Evolutionary conservation across 2,888 invertebrate species (phyloP).

Genomic region (Opisthograptis luteolata): DNA sequence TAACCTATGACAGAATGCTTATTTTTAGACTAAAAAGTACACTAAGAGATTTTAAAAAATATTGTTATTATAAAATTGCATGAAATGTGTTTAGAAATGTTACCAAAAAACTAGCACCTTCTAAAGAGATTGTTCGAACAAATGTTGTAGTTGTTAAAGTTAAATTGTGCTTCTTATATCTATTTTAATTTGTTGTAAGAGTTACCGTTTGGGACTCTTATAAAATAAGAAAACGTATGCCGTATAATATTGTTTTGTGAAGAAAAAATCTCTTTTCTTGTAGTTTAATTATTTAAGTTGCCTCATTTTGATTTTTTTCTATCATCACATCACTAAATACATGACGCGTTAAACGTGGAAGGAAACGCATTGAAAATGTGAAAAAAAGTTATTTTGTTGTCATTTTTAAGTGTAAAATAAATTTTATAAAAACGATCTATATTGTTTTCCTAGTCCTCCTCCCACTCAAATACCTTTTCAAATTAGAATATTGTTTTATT

Average conservation of each 20-base stretch:
- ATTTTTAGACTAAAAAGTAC: too few species aligned
- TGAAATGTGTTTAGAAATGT: not conserved
- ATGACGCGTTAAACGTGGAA: conserved; percentile 28
- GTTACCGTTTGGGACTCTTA: not conserved
- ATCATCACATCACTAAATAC: conserved; percentile 10
- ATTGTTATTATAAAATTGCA: not conserved
- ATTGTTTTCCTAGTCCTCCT: conserved; percentile 1
- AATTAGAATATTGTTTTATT: too few species aligned
- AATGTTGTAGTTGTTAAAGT: too few species aligned
- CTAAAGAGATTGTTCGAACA: not conserved
- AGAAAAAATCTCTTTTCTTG: too few species aligned
- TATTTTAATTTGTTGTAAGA: not conserved
- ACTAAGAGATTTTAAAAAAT: not conserved
- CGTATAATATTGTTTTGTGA: too few species aligned
- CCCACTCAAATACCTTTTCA: too few species aligned
- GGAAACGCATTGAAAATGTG: conserved; percentile 34
- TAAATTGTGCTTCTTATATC: not conserved
- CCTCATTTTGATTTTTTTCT: not conserved
- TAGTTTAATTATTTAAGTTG: too few species aligned
- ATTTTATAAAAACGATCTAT: conserved; percentile 26
- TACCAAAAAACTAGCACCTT: conserved; percentile 1
- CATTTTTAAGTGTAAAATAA: conserved; percentile 33
- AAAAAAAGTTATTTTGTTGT: conserved; percentile 32
- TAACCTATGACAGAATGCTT: too few species aligned
- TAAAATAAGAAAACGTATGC: not conserved